Conservation (phyloP, 2,797 vertebrate species). For the Numenius phaeopus region DNA sequence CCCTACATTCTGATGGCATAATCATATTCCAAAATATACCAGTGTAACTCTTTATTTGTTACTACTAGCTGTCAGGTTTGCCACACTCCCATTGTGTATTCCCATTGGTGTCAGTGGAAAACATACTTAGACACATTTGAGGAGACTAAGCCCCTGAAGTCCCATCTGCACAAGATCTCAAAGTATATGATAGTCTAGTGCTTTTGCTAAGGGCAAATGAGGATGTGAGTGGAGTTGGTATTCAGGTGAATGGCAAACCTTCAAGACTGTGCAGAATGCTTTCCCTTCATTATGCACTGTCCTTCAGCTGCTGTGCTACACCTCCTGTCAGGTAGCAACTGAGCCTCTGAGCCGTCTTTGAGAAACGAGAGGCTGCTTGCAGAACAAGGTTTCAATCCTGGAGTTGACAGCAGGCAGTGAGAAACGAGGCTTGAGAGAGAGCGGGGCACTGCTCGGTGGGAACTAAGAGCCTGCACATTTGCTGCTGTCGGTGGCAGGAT, state of each 20-base stretch:
- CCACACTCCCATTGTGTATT: rapidly evolving
- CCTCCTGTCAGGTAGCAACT: neutral
- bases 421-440: neutral
- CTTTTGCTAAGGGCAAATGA: neutral
- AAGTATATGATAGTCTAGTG: neutral
- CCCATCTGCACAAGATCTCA: neutral
- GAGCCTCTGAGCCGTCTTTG: neutral
- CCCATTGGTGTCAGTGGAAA: neutral
- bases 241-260: neutral
- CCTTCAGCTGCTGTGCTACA: neutral
- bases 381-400: neutral
- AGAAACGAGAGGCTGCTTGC: neutral
- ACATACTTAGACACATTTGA: rapidly evolving
- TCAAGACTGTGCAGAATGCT: neutral
- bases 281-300: rapidly evolving
- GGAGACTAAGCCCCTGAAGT: neutral
- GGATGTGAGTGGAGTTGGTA: neutral
- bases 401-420: neutral
- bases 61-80: neutral
- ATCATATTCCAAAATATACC: rapidly evolving
- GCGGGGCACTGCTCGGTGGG: rapidly evolving
- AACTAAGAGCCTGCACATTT: neutral
- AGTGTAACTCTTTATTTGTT: neutral
- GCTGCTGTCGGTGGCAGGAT: neutral
- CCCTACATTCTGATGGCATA: neutral